phyloP scores from a whole-genome alignment of 37 sponge, comb jelly and placozoan genomes.

The Beroe forskalii region DNA sequence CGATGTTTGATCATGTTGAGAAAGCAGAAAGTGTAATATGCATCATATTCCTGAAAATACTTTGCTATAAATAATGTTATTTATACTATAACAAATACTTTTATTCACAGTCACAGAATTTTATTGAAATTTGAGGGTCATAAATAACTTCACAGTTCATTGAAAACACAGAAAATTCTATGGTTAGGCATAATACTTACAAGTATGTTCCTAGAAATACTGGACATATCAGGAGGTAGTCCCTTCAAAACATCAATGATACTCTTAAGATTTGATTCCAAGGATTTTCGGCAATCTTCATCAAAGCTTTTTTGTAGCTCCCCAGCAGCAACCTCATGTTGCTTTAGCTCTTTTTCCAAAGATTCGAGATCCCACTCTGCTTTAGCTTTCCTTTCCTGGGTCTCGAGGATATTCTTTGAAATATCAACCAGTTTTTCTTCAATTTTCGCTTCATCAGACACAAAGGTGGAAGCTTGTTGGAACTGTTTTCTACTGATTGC shows the following conservation, averaged over 20 bases:
- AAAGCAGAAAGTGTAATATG: not conserved
- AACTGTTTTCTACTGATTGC: slow-evolving; percentile 1
- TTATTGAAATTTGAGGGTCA: too few relatives aligned
- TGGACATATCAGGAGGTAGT: not conserved
- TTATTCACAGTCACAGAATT: too few relatives aligned
- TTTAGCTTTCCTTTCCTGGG: not conserved
- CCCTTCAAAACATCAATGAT: not conserved
- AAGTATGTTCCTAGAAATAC: not conserved
- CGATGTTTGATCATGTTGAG: slow-evolving; percentile 8
- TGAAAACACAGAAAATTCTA: too few relatives aligned
- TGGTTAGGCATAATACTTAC: too few relatives aligned
- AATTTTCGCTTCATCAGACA: not conserved
- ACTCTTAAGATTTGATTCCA: not conserved
- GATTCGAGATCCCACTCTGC: not conserved
- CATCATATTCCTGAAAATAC: slow-evolving; percentile 40
- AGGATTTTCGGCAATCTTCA: not conserved
- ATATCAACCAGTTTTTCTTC: not conserved
- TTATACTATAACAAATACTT: too few relatives aligned
- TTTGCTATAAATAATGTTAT: too few relatives aligned
- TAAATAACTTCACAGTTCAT: too few relatives aligned
- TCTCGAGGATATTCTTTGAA: not conserved
- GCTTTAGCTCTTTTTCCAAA: not conserved
- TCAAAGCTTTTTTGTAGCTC: not conserved
- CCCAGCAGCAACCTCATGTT: not conserved
- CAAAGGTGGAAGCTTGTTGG: not conserved